Base-by-base conservation (phyloP, 2,888 invertebrate genomes). In the Acronicta alni region DNA sequence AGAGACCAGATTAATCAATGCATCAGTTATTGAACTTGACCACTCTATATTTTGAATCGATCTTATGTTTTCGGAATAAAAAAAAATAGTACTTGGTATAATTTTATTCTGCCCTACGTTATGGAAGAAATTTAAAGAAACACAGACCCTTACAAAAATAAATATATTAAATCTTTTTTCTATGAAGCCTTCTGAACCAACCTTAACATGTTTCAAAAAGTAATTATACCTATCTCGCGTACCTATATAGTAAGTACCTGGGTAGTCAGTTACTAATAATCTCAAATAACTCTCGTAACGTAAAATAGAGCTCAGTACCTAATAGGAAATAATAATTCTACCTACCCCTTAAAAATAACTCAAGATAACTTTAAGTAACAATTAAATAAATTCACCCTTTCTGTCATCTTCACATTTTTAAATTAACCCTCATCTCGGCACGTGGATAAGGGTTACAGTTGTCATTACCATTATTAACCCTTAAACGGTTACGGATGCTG, bases 381-480 rank as follows among this genome's bases (percentile, higher is more conserved):
- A 73, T 73, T 73, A 72, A 35, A 49, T 59, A 68, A 75, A 58
- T 38, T 52, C 54, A 66, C 74, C 77, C 72, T 74, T 71, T 75
- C 54, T 62, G 58, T 65, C 72, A 72, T 66, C 62, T 64, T 67
- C 48, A 67, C 69, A 66, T 71, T 72, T 73, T 80, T 74, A 68
- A 68, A 81, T 86, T 84, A 88, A 89, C 90, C 89, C 89, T 86
- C 85, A 84, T 84, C 83, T 82, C 64, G 84, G 89, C 92, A 90
- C 91, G 92, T 89, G 92, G 85, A 86, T 78, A 79, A 82, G 84
- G 85, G 88, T 87, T 87, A 84, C 68, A 75, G 57, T 79, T 78
- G 69, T 74, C 81, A 84, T 86, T 82, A 81, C 76, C 80, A 77
- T 79, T 81, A 82, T 88, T 89, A 91, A 92, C 92, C 90, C 90